Evolutionary conservation across 1,140 invertebrate species (phyloP).

Genomic region (Arctopsyche grandis): DNA sequence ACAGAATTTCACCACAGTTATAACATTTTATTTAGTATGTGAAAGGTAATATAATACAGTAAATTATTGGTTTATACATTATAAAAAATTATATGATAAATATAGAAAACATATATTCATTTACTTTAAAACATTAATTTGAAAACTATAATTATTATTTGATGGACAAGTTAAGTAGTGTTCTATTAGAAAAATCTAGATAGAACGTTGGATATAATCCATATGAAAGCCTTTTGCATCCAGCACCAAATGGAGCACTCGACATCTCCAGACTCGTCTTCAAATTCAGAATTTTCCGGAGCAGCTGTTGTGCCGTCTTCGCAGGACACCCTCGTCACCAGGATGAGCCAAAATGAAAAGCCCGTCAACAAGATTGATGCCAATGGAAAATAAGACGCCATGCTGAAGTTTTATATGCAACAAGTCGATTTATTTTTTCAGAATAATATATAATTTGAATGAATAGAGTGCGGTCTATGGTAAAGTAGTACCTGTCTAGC

Average conservation of each 20-base stretch:
- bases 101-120: too few relatives aligned
- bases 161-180: too few relatives aligned
- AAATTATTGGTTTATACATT: too few relatives aligned
- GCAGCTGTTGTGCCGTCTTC: slow-evolving; percentile 54
- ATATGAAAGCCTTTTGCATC: slow-evolving; percentile 66
- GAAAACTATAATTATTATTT: too few relatives aligned
- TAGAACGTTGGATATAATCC: slow-evolving; percentile 60
- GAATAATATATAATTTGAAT: neutral
- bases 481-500: neutral
- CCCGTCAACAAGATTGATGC: neutral
- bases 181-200: slow-evolving; percentile 48
- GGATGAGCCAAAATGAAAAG: neutral
- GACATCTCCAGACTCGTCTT: slow-evolving; percentile 60
- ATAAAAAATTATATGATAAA: too few relatives aligned
- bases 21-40: neutral
- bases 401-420: neutral
- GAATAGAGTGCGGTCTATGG: neutral
- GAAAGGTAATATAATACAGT: neutral
- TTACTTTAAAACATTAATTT: too few relatives aligned
- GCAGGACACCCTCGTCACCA: slow-evolving; percentile 1
- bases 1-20: neutral
- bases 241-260: slow-evolving; percentile 66
- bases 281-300: slow-evolving; percentile 56
- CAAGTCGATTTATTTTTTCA: neutral
- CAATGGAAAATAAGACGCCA: neutral